Evolutionary conservation across 2,797 vertebrate species (phyloP), one percentile per base, ranked within the genome.

Genomic region (Alca torda): DNA sequence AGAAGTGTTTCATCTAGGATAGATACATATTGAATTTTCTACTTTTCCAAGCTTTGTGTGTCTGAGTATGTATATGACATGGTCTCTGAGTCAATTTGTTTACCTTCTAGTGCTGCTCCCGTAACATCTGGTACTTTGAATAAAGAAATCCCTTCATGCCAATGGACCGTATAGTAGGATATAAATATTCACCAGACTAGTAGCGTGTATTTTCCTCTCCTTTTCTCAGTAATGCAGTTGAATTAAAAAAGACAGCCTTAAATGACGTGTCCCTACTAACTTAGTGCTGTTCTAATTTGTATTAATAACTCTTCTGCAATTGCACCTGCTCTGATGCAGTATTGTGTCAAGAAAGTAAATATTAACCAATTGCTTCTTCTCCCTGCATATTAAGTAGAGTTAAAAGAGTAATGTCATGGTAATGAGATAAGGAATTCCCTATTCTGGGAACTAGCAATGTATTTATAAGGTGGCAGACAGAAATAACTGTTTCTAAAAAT

Each of bases 221-320:
- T 80, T 64, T 88, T 97, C 80, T 95, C 75, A 64, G 54, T 84
- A 96, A 94, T 75, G 65, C 35, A 89, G 60, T 35, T 68, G 84
- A 94, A 97, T 95, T 92, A 59, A 93, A 95, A 93, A 88, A 92
- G 92, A 90, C 95, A 95, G 41, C 46, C 35, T 84, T 87, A 95
- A 93, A 64, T 65, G 88, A 81, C 85, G 59, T 26, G n/a, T 72
- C 24, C 21, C 21, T 85, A 54, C 57, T 78, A 91, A 90, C 45
- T 92, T 46, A 75, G 78, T 96, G 86, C 33, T 65, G 53, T 92
- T 86, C 90, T 96, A 39, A 70, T 98, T 97, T 83, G 77, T 97
- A 96, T 98, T 97, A 97, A 96, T 97, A 96, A 96, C 84, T 97
- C 94, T 87, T 95, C 84, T 95, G 37, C 85, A 87, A 87, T 90